Base-by-base conservation (phyloP, 53 echinoderm and acorn worm species). In the Stichopus horrens region DNA sequence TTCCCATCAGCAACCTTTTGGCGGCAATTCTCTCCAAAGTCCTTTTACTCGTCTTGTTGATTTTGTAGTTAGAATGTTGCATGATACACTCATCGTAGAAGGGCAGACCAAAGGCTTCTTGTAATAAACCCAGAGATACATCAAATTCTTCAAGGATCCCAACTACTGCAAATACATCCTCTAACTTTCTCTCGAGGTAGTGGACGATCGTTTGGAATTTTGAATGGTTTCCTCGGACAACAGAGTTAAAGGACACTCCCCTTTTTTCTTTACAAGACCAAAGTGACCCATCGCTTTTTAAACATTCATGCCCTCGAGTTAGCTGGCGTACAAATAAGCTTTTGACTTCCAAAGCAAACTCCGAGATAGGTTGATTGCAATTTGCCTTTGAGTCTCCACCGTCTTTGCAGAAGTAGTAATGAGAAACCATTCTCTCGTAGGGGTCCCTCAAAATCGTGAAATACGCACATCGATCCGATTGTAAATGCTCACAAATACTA, bases 341-440 rank as follows among this genome's bases (percentile, higher is more conserved):
- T 14, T 14, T 52, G 7, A 80, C 80, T 55, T 53, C 8, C 8
- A 80, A 13, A 54, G 80, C 80, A 80, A 80, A 80, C 14, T 80
- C 80, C 55, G 8, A 53, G 4, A 83, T 83, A 7, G 83, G 58
- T 21, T 19, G 57, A 8, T 83, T 7, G 21, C 83, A 83, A 6
- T 14, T 57, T 53, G 83, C 83, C 6, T 83, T 83, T 5, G 83
- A 83, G 5, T 10, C 7, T 58, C 83, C 83, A 4, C 83, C 83
- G 22, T 83, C 13, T 21, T 56, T 83, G 21, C 83, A 83, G 83
- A 83, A 83, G 22, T 18, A 83, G 10, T 83, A 83, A 21, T 83
- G 83, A 9, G 83, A 83, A 7, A 83, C 59, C 83, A 83, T 83
- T 21, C 83, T 56, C 4, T 83, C 83, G 58, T 57, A 83, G n/a